Conservation (phyloP, 2,113 vertebrate genomes). For the Rynchops niger region DNA sequence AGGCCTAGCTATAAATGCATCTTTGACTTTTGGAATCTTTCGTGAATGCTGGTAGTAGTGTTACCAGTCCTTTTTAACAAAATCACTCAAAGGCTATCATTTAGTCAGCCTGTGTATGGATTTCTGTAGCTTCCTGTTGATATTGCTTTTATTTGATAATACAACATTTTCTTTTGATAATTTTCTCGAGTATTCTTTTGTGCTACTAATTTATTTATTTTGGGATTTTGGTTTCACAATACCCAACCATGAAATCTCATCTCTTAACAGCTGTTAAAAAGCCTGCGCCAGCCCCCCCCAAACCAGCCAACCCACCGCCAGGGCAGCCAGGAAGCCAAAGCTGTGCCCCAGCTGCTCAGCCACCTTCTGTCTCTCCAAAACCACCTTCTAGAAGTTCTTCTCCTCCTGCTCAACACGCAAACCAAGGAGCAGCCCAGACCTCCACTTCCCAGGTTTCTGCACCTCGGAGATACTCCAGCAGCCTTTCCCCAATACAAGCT, state of each 20-base stretch:
- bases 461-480: slow-evolving; percentile 85
- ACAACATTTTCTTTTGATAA: neutral
- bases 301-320: slow-evolving; percentile 87
- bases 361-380: slow-evolving; percentile 79
- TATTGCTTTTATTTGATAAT: neutral
- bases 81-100: neutral
- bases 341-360: slow-evolving; percentile 69
- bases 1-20: neutral
- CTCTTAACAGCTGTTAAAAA: slow-evolving; percentile 86
- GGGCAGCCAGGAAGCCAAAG: slow-evolving; percentile 79
- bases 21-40: neutral
- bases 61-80: neutral
- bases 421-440: slow-evolving; percentile 53
- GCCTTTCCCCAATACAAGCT: slow-evolving; percentile 86
- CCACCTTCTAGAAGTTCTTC: slow-evolving; percentile 75
- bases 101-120: neutral
- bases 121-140: neutral
- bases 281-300: slow-evolving; percentile 93
- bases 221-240: neutral
- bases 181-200: neutral
- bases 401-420: slow-evolving; percentile 71
- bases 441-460: slow-evolving; percentile 69
- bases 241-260: neutral
- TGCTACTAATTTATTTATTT: neutral
- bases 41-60: neutral